A percentile compares a stretch with the other conserved stretches of the same genome.
Evolutionary conservation across 1,140 invertebrate species (phyloP).

Genomic region (Ips typographus): DNA sequence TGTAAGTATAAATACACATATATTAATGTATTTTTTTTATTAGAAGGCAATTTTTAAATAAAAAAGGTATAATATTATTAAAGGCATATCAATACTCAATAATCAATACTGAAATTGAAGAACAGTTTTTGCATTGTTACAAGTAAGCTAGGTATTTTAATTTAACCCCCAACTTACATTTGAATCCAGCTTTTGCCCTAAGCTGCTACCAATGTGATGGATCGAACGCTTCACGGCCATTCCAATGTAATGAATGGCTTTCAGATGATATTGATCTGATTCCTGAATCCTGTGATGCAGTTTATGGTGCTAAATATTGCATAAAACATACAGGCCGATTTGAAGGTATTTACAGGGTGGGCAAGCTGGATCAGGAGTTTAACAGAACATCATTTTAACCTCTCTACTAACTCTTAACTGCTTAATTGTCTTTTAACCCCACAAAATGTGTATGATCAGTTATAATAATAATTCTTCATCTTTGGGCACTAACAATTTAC

Average conservation of each 20-base stretch:
- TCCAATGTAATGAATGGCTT: slow-evolving; percentile 87
- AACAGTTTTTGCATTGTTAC: background rate
- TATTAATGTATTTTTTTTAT: too few relatives aligned
- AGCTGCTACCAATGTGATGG: slow-evolving; percentile 89
- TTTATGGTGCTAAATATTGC: slow-evolving; percentile 85
- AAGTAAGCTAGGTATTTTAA: background rate
- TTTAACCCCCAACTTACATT: slow-evolving; percentile 17
- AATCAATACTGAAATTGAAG: background rate
- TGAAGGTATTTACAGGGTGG: slow-evolving; percentile 68
- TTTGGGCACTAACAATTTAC: background rate
- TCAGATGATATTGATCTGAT: slow-evolving; percentile 68
- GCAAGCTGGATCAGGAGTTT: too few relatives aligned
- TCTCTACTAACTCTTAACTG: background rate
- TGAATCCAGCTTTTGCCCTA: slow-evolving; percentile 63
- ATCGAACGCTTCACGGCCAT: slow-evolving; percentile 72
- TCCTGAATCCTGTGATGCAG: slow-evolving; percentile 71
- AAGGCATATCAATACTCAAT: background rate
- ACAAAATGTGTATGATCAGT: too few relatives aligned
- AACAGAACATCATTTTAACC: too few relatives aligned
- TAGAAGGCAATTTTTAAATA: too few relatives aligned
- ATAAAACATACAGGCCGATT: slow-evolving; percentile 92
- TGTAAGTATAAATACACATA: too few relatives aligned
- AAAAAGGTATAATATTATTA: too few relatives aligned
- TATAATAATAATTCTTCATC: too few relatives aligned
- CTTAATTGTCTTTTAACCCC: too few relatives aligned